These are phyloP conservation scores for Patiria miniata DNA, from an alignment of 35 echinoderm and acorn worm species.

Conservation along the genomic window DNA sequence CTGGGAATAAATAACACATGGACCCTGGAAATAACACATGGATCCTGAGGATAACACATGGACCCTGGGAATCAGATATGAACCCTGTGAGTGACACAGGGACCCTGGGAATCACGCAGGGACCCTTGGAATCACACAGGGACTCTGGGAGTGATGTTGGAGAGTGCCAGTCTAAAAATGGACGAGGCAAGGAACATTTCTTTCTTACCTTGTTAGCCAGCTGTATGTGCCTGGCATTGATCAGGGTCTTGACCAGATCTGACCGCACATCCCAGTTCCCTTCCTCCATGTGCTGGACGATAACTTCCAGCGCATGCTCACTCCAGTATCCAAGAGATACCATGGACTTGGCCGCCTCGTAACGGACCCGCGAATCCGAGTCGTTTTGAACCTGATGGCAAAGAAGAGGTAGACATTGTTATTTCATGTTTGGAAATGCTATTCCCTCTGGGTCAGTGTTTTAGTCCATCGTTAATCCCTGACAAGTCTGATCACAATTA, in stretches of 20 bases:
- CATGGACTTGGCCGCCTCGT: constrained; percentile 81
- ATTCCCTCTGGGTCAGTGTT: no score
- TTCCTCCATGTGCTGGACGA: constrained; percentile 61
- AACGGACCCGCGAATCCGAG: constrained; percentile 67
- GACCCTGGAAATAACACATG: no score
- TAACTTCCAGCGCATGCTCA: constrained; percentile 49
- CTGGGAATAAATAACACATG: no score
- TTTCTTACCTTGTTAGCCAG: constrained; percentile 66
- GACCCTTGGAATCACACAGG: no score
- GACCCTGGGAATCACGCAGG: no score
- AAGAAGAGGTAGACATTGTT: background rate
- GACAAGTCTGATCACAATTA: no score
- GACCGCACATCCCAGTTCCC: constrained; percentile 41
- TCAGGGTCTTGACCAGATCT: constrained; percentile 82
- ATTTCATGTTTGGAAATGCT: background rate
- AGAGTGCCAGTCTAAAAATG: no score
- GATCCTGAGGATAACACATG: no score
- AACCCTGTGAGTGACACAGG: no score
- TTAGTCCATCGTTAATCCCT: no score
- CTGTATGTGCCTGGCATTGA: constrained; percentile 67
- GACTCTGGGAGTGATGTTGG: no score
- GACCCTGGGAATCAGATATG: no score
- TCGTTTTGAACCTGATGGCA: constrained; percentile 62
- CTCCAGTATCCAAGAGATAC: constrained; percentile 75
- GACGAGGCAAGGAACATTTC: background rate